Conservation (phyloP, 2,888 invertebrate genomes). For the Chymomyza fuscimana region DNA sequence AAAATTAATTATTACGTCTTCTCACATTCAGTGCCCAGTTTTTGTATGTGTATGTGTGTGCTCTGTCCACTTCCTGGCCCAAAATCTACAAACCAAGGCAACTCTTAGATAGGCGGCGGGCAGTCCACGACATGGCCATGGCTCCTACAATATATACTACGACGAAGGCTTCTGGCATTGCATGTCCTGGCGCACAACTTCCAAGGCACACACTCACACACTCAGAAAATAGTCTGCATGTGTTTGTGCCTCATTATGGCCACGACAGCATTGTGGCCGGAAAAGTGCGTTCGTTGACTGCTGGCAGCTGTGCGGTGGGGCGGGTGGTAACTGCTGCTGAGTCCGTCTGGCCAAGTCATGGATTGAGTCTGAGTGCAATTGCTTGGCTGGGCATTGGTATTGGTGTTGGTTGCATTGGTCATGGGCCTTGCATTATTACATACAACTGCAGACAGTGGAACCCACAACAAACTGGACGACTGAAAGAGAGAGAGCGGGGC, state of each 20-base stretch:
- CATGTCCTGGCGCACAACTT: constrained; percentile 58
- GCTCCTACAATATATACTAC: neutral
- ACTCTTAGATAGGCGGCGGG: neutral
- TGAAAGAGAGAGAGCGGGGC: neutral
- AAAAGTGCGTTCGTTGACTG: constrained; percentile 72
- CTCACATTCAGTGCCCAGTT: constrained; percentile 22
- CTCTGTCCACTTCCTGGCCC: constrained; percentile 53
- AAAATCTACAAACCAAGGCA: constrained; percentile 59
- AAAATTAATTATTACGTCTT: constrained; percentile 76
- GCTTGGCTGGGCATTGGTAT: constrained; percentile 1
- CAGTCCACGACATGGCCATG: neutral
- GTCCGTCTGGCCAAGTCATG: constrained; percentile 11
- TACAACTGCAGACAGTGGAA: constrained; percentile 57
- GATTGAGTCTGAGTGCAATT: constrained; percentile 5
- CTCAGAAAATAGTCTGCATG: neutral
- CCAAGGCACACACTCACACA: constrained; percentile 42
- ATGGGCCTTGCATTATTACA: constrained; percentile 64
- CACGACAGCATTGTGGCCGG: constrained; percentile 59
- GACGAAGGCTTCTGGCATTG: constrained; percentile 42
- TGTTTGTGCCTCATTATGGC: constrained; percentile 59
- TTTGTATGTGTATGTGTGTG: neutral
- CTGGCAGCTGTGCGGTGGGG: constrained; percentile 42
- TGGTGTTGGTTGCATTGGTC: constrained; percentile 50
- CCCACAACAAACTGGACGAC: neutral
- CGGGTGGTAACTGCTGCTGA: constrained; percentile 27